Evolutionary conservation across 1,140 invertebrate species (phyloP), one percentile per base, ranked within the genome.

Genomic region (Chlorops oryzae): DNA sequence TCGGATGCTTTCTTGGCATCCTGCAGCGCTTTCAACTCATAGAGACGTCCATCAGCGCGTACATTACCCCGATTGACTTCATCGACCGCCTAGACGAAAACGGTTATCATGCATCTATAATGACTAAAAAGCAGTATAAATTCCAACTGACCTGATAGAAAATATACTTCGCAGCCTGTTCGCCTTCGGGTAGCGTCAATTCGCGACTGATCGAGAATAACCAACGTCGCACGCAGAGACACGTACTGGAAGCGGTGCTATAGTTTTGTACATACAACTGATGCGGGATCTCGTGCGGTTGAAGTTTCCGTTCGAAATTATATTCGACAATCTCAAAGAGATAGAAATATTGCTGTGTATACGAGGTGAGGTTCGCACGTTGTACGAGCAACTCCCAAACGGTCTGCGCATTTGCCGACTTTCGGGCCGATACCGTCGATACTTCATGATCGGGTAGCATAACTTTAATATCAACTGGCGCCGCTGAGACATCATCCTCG

Each of bases 231-330:
- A 99, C 78, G 44, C 86, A 82, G n/a, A 99, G 78, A 73, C 96
- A 99, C 12, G 92, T 96, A 43, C 90, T 90, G 22, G 92, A 94
- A 20, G 95, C 95, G n/a, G 96, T 98, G 54, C 90, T 96, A 66
- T 98, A 98, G 75, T 99, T 99, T 77, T 98, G 94, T 58, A 99
- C 95, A 73, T 99, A 99, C 41, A 99, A 78, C 61, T 94, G 92
- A 74, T 99, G 95, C 0, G 95, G 95, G 56, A 93, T 91, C 76
- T 99, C 96, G 65, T 88, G 85, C 2, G 89, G 83, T 59, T 92
- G 88, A 41, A 99, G 74, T 75, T 97, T 97, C 44, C 96, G 81
- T 74, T 98, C 94, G 74, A 96, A 96, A 75, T 92, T 92, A 68
- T 94, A 93, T 66, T 96, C 94, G 40, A 98, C 91, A 61, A 96